phyloP scores from a whole-genome alignment of 2,888 invertebrate genomes.

The Argynnis bischoffii region DNA sequence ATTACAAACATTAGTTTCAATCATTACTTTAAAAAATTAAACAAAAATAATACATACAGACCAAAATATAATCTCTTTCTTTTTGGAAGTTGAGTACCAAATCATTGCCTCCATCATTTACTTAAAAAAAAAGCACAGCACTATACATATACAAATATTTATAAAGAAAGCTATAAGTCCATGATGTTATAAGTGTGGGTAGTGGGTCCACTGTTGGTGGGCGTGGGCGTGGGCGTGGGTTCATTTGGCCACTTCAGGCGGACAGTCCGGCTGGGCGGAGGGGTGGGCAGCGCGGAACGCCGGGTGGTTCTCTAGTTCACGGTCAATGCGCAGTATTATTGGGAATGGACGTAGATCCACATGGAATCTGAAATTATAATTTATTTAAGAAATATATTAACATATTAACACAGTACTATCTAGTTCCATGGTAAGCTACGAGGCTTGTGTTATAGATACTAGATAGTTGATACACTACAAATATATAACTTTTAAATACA shows the following conservation, averaged over 20 bases:
- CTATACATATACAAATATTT: neutral
- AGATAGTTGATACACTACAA: too few species aligned
- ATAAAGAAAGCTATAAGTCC: neutral
- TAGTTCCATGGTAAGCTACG: too few species aligned
- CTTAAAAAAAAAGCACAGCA: neutral
- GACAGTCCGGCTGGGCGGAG: conserved; percentile 96
- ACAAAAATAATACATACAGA: too few species aligned
- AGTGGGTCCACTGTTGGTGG: conserved; percentile 15
- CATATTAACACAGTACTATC: too few species aligned
- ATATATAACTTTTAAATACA: too few species aligned
- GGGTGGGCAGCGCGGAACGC: conserved; percentile 96
- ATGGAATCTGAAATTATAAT: conserved; percentile 87
- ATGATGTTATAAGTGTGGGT: conserved; percentile 26
- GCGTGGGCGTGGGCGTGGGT: conserved; percentile 23
- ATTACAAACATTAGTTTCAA: too few species aligned
- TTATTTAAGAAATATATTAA: neutral
- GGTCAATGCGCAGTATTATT: conserved; percentile 92
- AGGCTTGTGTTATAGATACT: too few species aligned
- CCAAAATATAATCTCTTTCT: too few species aligned
- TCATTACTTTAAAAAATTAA: too few species aligned
- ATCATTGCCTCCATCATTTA: too few species aligned
- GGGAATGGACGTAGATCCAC: conserved; percentile 95
- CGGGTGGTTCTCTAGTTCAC: conserved; percentile 92
- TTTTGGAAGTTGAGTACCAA: too few species aligned
- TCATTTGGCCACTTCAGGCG: conserved; percentile 91